Evolutionary conservation across 2,113 vertebrate genomes (phyloP).

Genomic region (Nibea coibor): DNA sequence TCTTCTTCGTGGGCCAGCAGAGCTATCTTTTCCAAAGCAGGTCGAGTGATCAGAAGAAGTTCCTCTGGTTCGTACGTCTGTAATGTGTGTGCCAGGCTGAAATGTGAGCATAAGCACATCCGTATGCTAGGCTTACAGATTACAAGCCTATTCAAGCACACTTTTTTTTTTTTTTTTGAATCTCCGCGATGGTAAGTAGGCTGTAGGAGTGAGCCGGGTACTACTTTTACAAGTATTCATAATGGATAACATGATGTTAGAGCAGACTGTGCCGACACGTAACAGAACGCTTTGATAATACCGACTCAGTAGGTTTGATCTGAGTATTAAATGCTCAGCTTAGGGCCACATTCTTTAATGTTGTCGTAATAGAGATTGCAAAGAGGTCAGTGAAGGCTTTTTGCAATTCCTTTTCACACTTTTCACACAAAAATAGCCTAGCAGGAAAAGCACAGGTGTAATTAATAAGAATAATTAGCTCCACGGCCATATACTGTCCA

Average conservation of each 20-base stretch:
- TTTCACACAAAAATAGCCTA: not conserved
- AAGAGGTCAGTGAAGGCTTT: not conserved
- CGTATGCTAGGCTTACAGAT: conserved; percentile 45
- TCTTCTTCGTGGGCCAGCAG: conserved; percentile 33
- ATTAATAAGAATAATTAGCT: not conserved
- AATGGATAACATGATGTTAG: conserved; percentile 31
- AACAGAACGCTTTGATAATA: conserved; percentile 16
- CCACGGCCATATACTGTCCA: not conserved
- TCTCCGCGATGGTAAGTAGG: conserved; percentile 17
- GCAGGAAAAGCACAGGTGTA: not conserved
- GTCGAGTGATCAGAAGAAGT: conserved; percentile 55
- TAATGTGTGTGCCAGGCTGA: conserved; percentile 53
- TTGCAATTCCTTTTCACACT: not conserved
- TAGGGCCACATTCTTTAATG: conserved; percentile 4
- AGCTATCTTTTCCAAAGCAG: conserved; percentile 50
- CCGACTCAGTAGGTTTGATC: not conserved
- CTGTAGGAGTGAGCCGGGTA: not conserved
- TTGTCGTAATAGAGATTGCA: not conserved
- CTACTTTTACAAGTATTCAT: conserved; percentile 32
- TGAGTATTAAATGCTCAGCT: not conserved
- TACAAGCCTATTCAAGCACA: conserved; percentile 33
- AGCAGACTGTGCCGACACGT: not conserved
- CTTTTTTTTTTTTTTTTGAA: conserved; percentile 2
- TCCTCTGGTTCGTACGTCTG: conserved; percentile 42
- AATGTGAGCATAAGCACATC: conserved; percentile 54